Conservation (phyloP, 1,140 invertebrate genomes). For the Triops cancriformis region DNA sequence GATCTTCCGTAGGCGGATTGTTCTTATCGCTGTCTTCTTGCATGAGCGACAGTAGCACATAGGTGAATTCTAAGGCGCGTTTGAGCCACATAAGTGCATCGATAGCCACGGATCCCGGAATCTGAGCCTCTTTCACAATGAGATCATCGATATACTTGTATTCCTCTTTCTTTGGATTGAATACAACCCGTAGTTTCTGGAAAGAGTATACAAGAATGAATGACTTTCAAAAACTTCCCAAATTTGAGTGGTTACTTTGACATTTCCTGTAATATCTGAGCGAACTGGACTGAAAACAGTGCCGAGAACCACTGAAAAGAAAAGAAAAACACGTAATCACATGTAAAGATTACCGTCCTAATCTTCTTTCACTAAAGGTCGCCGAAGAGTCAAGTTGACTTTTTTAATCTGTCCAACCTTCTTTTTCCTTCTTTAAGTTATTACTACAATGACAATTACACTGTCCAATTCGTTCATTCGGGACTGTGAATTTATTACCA, state of each 20-base stretch:
- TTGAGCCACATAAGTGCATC: conserved; percentile 59
- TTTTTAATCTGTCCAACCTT: too few species aligned
- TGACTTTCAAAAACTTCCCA: neutral
- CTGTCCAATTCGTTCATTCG: too few species aligned
- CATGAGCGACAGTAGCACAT: conserved; percentile 49
- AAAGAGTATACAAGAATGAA: conserved; percentile 27
- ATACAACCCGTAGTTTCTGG: conserved; percentile 51
- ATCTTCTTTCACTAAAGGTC: neutral
- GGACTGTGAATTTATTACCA: too few species aligned
- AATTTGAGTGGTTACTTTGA: conserved; percentile 46
- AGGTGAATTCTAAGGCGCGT: conserved; percentile 53
- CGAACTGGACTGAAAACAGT: conserved; percentile 60
- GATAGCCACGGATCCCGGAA: conserved; percentile 43
- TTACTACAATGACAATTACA: too few species aligned
- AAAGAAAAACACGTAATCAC: conserved; percentile 15
- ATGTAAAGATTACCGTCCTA: conserved; percentile 15
- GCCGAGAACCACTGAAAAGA: conserved; percentile 54
- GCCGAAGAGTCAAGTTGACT: too few species aligned
- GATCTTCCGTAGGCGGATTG: conserved; percentile 43
- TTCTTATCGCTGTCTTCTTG: conserved; percentile 42
- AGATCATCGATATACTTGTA: conserved; percentile 55
- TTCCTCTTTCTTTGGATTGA: conserved; percentile 44
- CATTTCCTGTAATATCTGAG: conserved; percentile 62
- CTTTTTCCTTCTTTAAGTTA: too few species aligned
- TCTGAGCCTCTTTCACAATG: conserved; percentile 48